Conservation (phyloP, 2,113 vertebrate genomes). For the Fukomys damarensis region DNA sequence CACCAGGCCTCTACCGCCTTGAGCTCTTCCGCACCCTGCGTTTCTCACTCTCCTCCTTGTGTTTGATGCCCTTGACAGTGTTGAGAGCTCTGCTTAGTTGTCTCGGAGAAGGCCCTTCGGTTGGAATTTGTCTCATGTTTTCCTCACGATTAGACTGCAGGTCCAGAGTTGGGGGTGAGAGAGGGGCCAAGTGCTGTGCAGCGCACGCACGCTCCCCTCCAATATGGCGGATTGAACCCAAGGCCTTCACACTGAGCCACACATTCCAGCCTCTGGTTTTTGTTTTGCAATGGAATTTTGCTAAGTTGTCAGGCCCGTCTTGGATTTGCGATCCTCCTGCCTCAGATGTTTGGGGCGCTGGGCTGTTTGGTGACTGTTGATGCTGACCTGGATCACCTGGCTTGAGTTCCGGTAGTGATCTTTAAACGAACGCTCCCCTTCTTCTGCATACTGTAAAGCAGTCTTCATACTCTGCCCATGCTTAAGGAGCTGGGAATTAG, state of each 20-base stretch:
- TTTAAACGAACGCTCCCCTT: rapidly evolving
- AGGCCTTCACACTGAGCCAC: not conserved
- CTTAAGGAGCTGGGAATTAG: not conserved
- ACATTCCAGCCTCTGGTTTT: not conserved
- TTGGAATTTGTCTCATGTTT: not conserved
- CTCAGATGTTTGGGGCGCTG: not conserved
- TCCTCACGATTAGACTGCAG: not conserved
- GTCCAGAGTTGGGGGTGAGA: not conserved
- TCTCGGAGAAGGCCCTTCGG: not conserved
- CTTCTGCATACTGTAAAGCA: too few relatives aligned
- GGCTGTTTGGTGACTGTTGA: not conserved
- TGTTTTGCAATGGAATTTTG: not conserved
- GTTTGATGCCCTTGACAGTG: not conserved
- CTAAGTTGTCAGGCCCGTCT: not conserved
- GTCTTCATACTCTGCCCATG: not conserved
- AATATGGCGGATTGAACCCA: not conserved
- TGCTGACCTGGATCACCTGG: not conserved
- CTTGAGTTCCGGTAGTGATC: not conserved
- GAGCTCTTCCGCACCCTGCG: not conserved
- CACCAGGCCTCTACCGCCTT: not conserved
- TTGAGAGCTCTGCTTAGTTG: not conserved
- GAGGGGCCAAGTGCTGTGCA: not conserved
- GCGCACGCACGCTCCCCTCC: not conserved
- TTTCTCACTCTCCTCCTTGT: not conserved
- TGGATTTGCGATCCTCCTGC: not conserved